These are phyloP conservation scores for Hyaena hyaena DNA, from an alignment of 2,113 vertebrate genomes.

Conservation along the genomic window DNA sequence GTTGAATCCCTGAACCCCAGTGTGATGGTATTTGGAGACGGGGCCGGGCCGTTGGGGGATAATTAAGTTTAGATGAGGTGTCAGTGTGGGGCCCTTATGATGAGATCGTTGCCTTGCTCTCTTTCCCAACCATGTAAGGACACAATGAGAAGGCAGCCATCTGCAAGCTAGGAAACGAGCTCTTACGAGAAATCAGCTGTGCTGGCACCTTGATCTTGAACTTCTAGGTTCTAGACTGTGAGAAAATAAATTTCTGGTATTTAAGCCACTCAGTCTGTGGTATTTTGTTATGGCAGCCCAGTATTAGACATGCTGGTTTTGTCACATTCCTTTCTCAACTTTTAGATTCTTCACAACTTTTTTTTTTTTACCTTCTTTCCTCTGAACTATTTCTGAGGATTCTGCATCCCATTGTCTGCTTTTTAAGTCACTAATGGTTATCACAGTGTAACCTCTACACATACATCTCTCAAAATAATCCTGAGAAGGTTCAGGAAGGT, in stretches of 20 bases:
- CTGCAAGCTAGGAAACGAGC: background rate
- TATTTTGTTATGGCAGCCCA: background rate
- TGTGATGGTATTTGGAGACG: background rate
- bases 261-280: background rate
- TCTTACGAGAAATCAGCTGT: background rate
- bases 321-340: background rate
- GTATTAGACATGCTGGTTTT: background rate
- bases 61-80: background rate
- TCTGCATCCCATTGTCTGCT: background rate
- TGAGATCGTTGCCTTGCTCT: background rate
- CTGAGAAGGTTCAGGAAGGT: background rate
- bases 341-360: background rate
- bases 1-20: background rate
- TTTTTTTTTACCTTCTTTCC: background rate
- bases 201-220: background rate
- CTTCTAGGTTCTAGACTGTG: background rate
- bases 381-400: constrained; percentile 12
- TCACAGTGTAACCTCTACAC: background rate
- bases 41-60: background rate
- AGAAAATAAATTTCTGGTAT: background rate
- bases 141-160: background rate
- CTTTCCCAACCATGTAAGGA: background rate
- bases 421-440: background rate
- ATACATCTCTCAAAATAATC: constrained; percentile 11
- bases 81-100: background rate